These are phyloP conservation scores for Channa maculata DNA, from an alignment of 2,113 vertebrate species.

Conservation along the genomic window DNA sequence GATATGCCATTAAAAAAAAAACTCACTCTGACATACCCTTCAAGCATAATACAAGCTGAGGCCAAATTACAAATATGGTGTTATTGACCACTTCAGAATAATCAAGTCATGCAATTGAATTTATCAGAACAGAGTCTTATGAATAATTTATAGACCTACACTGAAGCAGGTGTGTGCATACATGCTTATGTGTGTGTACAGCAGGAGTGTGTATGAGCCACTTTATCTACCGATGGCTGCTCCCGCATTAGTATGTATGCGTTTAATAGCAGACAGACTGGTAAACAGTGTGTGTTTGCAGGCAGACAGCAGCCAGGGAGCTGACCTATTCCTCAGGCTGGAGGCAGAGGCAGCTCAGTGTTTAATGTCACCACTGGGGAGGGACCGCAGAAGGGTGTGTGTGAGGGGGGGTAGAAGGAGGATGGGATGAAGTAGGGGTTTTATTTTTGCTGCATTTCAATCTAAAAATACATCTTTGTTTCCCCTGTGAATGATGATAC, in stretches of 20 bases:
- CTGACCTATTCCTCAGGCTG: slow-evolving; percentile 78
- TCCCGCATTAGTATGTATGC: slow-evolving; percentile 6
- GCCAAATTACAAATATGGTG: not conserved
- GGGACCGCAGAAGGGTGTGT: slow-evolving; percentile 28
- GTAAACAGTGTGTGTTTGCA: slow-evolving; percentile 68
- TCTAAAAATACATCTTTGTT: slow-evolving; percentile 14
- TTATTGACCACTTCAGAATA: slow-evolving; percentile 57
- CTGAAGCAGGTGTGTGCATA: slow-evolving; percentile 8
- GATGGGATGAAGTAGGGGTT: not conserved
- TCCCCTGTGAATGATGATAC: slow-evolving; percentile 1
- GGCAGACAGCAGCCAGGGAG: slow-evolving; percentile 69
- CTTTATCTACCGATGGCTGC: slow-evolving; percentile 14
- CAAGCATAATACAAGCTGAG: not conserved
- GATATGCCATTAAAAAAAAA: not conserved
- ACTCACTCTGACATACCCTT: not conserved
- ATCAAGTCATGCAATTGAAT: slow-evolving; percentile 42
- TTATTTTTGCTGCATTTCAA: slow-evolving; percentile 29
- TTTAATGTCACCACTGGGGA: slow-evolving; percentile 77
- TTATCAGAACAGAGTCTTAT: slow-evolving; percentile 45
- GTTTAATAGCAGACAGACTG: slow-evolving; percentile 36
- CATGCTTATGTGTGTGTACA: not conserved
- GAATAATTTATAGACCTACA: slow-evolving; percentile 54
- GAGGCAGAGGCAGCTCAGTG: slow-evolving; percentile 68
- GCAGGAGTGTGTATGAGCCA: not conserved
- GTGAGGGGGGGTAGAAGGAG: slow-evolving; percentile 1